Conservation (phyloP, 2,113 vertebrate genomes). For the Oreotrochilus melanogaster region DNA sequence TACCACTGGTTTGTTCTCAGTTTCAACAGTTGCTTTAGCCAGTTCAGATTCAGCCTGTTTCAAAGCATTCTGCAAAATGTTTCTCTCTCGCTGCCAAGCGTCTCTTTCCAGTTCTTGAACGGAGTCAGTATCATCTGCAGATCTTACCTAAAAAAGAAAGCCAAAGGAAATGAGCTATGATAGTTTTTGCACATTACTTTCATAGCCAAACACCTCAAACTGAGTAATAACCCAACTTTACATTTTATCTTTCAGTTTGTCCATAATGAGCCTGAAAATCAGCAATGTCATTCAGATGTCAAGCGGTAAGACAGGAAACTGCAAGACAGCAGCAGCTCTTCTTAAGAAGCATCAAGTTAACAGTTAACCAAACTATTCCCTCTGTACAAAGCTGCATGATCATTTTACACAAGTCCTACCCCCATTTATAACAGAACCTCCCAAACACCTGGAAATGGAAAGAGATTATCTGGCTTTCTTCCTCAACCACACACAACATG, state of each 20-base stretch:
- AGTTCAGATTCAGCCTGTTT: constrained; percentile 74
- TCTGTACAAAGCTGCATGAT: background rate
- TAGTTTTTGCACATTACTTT: background rate
- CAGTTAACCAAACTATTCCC: background rate
- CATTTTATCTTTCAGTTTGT: background rate
- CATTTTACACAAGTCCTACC: background rate
- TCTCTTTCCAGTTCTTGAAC: constrained; percentile 67
- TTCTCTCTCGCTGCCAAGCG: constrained; percentile 71
- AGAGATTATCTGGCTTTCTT: background rate
- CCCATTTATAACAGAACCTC: background rate
- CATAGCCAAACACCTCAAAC: background rate
- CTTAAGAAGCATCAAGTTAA: background rate
- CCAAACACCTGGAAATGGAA: background rate
- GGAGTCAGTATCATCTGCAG: background rate
- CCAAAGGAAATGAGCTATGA: background rate
- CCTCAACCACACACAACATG: background rate
- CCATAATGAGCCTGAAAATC: background rate
- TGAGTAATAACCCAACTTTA: background rate
- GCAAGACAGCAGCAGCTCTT: background rate
- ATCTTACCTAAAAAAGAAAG: constrained; percentile 13
- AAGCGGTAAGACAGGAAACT: background rate
- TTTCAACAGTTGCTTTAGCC: constrained; percentile 55
- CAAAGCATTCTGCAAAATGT: constrained; percentile 33
- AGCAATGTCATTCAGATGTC: background rate
- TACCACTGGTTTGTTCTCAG: constrained; percentile 75